These are phyloP conservation scores for Oryzaephilus surinamensis DNA, from an alignment of 1,140 invertebrate species.

Conservation along the genomic window DNA sequence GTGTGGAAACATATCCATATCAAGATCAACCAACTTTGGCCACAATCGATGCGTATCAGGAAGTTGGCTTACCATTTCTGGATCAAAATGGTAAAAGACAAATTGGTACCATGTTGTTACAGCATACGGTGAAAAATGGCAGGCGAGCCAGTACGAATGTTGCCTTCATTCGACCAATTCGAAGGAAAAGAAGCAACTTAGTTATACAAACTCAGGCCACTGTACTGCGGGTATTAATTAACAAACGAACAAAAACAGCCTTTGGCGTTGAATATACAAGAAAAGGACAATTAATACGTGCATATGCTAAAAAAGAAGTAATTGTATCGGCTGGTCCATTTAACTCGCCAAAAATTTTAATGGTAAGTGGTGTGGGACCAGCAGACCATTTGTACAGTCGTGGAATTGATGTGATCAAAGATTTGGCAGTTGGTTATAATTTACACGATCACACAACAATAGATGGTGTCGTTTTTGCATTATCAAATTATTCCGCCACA, in stretches of 20 bases:
- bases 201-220: constrained; percentile 56
- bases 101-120: constrained; percentile 47
- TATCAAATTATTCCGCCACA: constrained; percentile 43
- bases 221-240: constrained; percentile 62
- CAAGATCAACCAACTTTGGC: constrained; percentile 44
- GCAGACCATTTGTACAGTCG: constrained; percentile 44
- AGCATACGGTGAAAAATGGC: constrained; percentile 49
- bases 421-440: constrained; percentile 61
- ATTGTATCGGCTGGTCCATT: constrained; percentile 60
- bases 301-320: constrained; percentile 54
- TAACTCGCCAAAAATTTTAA: constrained; percentile 60
- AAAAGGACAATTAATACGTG: constrained; percentile 38
- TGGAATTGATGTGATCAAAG: constrained; percentile 47
- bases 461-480: constrained; percentile 44
- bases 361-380: constrained; percentile 67
- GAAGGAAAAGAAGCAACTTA: constrained; percentile 58
- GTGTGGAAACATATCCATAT: constrained; percentile 50
- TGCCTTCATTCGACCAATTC: constrained; percentile 62
- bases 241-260: constrained; percentile 53
- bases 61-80: constrained; percentile 42
- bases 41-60: constrained; percentile 47
- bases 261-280: constrained; percentile 54
- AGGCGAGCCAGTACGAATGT: constrained; percentile 57
- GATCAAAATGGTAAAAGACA: constrained; percentile 47
- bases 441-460: constrained; percentile 63